Evolutionary conservation across 2,797 vertebrate genomes (phyloP), one percentile per base, ranked within the genome.

Genomic region (Echeneis naucrates): DNA sequence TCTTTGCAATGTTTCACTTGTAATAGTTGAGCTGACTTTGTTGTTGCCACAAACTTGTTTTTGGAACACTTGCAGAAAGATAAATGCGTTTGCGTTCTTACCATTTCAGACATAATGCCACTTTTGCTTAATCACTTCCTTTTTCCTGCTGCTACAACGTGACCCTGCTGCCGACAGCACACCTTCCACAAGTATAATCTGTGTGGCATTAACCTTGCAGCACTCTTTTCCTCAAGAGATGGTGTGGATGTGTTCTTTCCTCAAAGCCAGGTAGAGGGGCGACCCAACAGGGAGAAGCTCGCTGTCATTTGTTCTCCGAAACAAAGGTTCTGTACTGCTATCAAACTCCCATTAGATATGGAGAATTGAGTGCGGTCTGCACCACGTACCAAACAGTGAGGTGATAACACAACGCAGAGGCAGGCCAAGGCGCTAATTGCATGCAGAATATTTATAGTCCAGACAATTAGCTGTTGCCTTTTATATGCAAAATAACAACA

Each of bases 381-480:
- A 83, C 86, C 63, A 67, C 55, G 82, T 84, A 92, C 90, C 89
- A 92, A 94, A 93, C 88, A 81, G 89, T 75, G 92, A 92, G 92
- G 93, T 94, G 95, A 95, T 95, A 94, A 95, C 93, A 86, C 91
- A 87, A 77, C 81, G 91, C 89, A 92, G 92, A 94, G 92, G 87
- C 93, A 92, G 93, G 93, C 94, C 94, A 93, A 94, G 87, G 89
- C 65, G 90, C 96, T 98, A 98, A 99, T 98, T 99, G 97, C 97
- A 97, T 95, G 96, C 95, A 95, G 96, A 97, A 98, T 98, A 98
- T 98, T 99, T 98, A 98, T 97, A 97, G 96, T 96, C 96, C 96
- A 98, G 96, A 98, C 97, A 99, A 99, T 99, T 98, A 98, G 96
- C 96, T 95, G 96, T 95, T 95, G 96, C 96, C 97, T 99, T 99